These are phyloP conservation scores for Limnephilus marmoratus DNA, from an alignment of 2,888 invertebrate genomes.

Conservation along the genomic window DNA sequence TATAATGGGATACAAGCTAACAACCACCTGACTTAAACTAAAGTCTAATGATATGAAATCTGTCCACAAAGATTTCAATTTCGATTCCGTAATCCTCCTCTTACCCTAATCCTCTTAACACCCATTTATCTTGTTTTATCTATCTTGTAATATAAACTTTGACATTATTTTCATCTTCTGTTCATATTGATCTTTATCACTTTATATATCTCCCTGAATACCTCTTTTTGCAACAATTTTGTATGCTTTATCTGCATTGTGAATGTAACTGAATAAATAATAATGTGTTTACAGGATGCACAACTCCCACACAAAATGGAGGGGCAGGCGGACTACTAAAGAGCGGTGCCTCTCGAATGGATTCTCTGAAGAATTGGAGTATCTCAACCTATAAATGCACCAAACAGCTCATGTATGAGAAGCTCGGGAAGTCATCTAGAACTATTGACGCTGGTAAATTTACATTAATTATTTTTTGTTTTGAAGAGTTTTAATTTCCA, in stretches of 20 bases:
- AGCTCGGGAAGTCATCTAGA: constrained; percentile 94
- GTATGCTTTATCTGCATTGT: background rate
- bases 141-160: background rate
- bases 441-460: constrained; percentile 88
- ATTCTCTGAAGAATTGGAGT: constrained; percentile 96
- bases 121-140: background rate
- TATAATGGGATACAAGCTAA: background rate
- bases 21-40: background rate
- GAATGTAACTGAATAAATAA: background rate
- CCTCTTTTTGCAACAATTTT: background rate
- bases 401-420: constrained; percentile 96
- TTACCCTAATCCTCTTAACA: background rate
- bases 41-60: background rate
- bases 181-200: background rate
- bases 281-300: constrained; percentile 71
- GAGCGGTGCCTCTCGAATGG: constrained; percentile 89
- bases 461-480: background rate
- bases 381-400: constrained; percentile 99
- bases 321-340: constrained; percentile 81
- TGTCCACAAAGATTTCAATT: background rate
- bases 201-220: background rate
- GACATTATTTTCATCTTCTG: background rate
- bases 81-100: background rate
- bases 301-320: constrained; percentile 80
- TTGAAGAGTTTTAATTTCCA: no score